Base-by-base conservation (phyloP, 2,797 vertebrate genomes). In the Myoxocephalus aenaeus region DNA sequence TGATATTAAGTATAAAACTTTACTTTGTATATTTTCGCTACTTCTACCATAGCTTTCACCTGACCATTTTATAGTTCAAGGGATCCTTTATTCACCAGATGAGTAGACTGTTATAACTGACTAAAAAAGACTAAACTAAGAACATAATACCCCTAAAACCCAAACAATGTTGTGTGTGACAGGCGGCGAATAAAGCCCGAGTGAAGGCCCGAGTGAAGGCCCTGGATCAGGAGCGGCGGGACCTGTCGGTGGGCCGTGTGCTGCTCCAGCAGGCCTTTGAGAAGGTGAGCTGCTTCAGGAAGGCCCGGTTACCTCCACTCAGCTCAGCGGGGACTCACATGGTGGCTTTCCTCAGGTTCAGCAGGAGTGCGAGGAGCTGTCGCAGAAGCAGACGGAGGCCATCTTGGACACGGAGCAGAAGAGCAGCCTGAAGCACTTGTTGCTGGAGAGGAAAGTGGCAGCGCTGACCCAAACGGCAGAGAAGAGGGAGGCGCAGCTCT, bases 321-420 rank as follows among this genome's bases (percentile, higher is more conserved):
- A 0, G 44, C 18, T 32, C 0, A 2, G 3, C 59, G 2, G 57
- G 25, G 0, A 1, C 10, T 25, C 1, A 40, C 0, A 1, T 0
- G 10, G n/a, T 8, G 2, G 22, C 42, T 2, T 34, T 0, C 3
- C 0, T 15, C 85, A 92, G 92, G 65, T 92, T 0, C 44, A 90
- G 81, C 61, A n/a, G 67, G 92, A 93, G 77, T 85, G 89, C 0
- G 82, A 92, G 9, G 79, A 89, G 62, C 79, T 92, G 77, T 70
- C 89, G 77, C 62, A 3, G 79, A 61, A 6, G 3, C 90, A 92
- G 71, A 86, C 5, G 6, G 59, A 85, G 25, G 36, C 34, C 12
- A 36, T 92, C 18, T 8, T 86, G 77, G 83, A 85, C 4, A 1
- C 90, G 2, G 90, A 88, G 89, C 84, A 40, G 84, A 61, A 14